Conservation (phyloP, 2,888 invertebrate species). For the Drosophila nr. fundita region DNA sequence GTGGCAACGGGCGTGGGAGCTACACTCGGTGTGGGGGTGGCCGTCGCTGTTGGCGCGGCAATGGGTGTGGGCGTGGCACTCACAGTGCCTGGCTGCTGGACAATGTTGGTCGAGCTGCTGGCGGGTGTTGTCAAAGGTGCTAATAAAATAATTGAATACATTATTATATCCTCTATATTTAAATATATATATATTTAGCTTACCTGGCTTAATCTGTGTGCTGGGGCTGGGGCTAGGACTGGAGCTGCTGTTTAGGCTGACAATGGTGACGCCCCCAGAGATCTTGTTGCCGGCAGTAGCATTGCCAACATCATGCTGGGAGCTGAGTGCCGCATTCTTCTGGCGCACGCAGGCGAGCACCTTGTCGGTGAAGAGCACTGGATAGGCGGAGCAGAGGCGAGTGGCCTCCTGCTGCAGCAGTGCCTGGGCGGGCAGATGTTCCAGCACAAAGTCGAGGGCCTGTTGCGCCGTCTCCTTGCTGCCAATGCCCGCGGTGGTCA, state of each 20-base stretch:
- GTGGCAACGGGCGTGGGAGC: constrained; percentile 48
- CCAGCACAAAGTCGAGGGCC: constrained; percentile 92
- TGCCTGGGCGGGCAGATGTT: constrained; percentile 90
- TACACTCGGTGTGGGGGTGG: constrained; percentile 41
- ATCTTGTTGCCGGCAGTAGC: constrained; percentile 88
- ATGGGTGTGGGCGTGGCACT: constrained; percentile 33
- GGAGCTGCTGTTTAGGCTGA: constrained; percentile 89
- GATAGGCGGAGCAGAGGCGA: constrained; percentile 91
- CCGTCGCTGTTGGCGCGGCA: constrained; percentile 42
- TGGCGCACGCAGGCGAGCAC: constrained; percentile 91
- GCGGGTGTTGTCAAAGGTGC: constrained; percentile 44
- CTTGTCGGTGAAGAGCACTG: constrained; percentile 92
- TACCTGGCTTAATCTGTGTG: constrained; percentile 80
- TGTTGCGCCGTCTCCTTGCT: constrained; percentile 92
- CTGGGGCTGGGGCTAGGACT: constrained; percentile 69
- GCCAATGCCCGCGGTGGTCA: constrained; percentile 90
- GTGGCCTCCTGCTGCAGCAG: constrained; percentile 92
- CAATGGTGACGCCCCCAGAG: constrained; percentile 91
- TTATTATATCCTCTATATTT: not conserved
- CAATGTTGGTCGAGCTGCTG: constrained; percentile 26
- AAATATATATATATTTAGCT: constrained; percentile 21
- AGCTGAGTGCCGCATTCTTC: constrained; percentile 86
- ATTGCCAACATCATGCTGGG: constrained; percentile 86
- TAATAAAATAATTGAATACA: not conserved
- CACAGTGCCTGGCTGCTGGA: constrained; percentile 32